These are phyloP conservation scores for Takifugu rubripes DNA, from an alignment of 2,797 vertebrate genomes.

Conservation along the genomic window DNA sequence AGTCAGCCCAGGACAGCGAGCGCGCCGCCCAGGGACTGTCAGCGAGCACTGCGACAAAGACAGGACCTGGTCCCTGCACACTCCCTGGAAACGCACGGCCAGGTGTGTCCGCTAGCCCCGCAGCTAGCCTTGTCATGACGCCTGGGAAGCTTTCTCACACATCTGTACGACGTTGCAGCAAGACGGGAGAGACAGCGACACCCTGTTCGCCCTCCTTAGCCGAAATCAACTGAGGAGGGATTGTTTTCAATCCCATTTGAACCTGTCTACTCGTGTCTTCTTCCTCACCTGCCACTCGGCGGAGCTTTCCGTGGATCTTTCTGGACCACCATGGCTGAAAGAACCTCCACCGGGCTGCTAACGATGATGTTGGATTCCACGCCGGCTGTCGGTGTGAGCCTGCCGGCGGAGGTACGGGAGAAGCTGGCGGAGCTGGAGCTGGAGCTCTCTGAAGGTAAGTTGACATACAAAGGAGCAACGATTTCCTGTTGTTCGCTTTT, in stretches of 20 bases:
- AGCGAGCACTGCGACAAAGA: slow-evolving; percentile 12
- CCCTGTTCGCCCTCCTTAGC: slow-evolving; percentile 38
- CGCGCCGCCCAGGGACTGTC: slow-evolving; percentile 17
- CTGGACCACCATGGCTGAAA: slow-evolving; percentile 75
- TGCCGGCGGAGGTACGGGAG: slow-evolving; percentile 81
- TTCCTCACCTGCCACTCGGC: slow-evolving; percentile 17
- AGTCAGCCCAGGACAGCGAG: slow-evolving; percentile 22
- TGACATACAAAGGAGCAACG: slow-evolving; percentile 4
- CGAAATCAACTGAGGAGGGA: slow-evolving; percentile 31
- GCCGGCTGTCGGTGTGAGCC: slow-evolving; percentile 71
- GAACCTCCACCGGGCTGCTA: slow-evolving; percentile 71
- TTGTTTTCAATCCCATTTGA: slow-evolving; percentile 10
- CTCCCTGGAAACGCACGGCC: slow-evolving; percentile 38
- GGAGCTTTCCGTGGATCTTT: slow-evolving; percentile 23
- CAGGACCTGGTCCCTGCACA: not conserved
- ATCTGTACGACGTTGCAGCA: slow-evolving; percentile 67
- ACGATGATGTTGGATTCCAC: slow-evolving; percentile 79
- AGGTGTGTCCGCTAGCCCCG: slow-evolving; percentile 53
- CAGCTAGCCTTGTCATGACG: slow-evolving; percentile 66
- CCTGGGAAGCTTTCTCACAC: slow-evolving; percentile 56
- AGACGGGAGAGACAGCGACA: slow-evolving; percentile 53
- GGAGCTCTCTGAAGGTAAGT: slow-evolving; percentile 81
- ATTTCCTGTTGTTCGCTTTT: not conserved
- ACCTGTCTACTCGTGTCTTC: slow-evolving; percentile 11
- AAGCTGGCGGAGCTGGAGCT: slow-evolving; percentile 84